A percentile compares a stretch with the other conserved stretches of the same genome.
Evolutionary conservation across 1,140 invertebrate species (phyloP).

Genomic region (Argopecten irradians): DNA sequence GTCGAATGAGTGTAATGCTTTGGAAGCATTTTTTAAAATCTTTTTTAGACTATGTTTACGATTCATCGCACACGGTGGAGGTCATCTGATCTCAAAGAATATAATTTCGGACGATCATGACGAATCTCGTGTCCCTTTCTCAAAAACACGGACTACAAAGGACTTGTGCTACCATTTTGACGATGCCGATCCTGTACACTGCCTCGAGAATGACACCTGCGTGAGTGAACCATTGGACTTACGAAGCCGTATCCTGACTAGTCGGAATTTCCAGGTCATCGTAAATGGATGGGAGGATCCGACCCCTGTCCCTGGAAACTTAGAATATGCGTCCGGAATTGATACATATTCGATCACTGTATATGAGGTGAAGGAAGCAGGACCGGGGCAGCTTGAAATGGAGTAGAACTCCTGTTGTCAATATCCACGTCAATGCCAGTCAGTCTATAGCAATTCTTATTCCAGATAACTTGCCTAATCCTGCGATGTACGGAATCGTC

Average conservation of each 20-base stretch:
- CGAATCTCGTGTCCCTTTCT: not conserved
- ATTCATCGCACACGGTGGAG: conserved; percentile 23
- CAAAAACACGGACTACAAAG: not conserved
- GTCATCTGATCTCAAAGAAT: conserved; percentile 28
- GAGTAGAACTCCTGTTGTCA: not conserved
- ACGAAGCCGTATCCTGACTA: conserved; percentile 1
- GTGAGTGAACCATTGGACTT: conserved; percentile 15
- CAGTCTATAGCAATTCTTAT: not conserved
- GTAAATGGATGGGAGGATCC: conserved; percentile 39
- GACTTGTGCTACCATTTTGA: conserved; percentile 40
- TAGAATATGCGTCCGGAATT: conserved; percentile 38
- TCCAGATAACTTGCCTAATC: not conserved
- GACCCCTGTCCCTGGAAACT: not conserved
- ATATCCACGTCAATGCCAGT: not conserved
- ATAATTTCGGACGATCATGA: not conserved
- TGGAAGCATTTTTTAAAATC: not conserved
- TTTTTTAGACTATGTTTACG: conserved; percentile 30
- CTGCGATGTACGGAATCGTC: conserved; percentile 43
- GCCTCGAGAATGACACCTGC: conserved; percentile 21
- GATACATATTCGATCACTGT: conserved; percentile 37
- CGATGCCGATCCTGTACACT: conserved; percentile 35
- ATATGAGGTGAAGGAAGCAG: conserved; percentile 49
- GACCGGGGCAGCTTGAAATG: not conserved
- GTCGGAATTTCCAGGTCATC: not conserved
- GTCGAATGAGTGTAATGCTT: too few species aligned